Evolutionary conservation across 2,888 invertebrate species (phyloP).

Genomic region (Elysia crispata): DNA sequence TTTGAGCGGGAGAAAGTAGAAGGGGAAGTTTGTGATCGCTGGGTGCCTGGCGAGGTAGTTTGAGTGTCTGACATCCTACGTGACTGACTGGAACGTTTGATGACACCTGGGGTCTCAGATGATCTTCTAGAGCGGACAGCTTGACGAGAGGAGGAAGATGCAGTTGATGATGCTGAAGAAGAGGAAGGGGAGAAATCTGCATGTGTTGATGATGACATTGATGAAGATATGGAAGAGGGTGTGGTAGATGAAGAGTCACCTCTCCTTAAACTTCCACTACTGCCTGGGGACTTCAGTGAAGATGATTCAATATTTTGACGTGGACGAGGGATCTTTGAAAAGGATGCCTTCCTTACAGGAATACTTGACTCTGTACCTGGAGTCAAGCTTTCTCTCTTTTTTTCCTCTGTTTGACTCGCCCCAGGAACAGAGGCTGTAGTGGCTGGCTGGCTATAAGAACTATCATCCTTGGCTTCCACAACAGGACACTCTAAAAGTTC

Average conservation of each 20-base stretch:
- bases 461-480: background rate
- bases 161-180: constrained; percentile 38
- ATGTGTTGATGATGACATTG: constrained; percentile 34
- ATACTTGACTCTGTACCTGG: background rate
- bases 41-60: constrained; percentile 12
- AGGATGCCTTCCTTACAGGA: constrained; percentile 25
- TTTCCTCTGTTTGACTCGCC: constrained; percentile 50
- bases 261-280: background rate
- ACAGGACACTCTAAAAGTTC: background rate
- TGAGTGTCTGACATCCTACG: constrained; percentile 47
- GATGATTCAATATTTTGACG: background rate
- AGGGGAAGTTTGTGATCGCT: too few relatives aligned
- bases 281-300: background rate
- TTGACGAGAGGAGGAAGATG: constrained; percentile 33
- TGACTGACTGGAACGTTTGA: constrained; percentile 30
- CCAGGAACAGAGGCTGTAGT: constrained; percentile 38
- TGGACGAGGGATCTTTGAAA: constrained; percentile 47
- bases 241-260: background rate
- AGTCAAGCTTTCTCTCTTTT: constrained; percentile 49
- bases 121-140: constrained; percentile 23
- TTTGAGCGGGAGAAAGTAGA: too few relatives aligned
- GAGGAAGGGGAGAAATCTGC: constrained; percentile 31
- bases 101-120: constrained; percentile 32
- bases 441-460: background rate
- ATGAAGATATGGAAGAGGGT: constrained; percentile 14